Conservation (phyloP, 2,113 vertebrate species). For the Thalassarche chlororhynchos region DNA sequence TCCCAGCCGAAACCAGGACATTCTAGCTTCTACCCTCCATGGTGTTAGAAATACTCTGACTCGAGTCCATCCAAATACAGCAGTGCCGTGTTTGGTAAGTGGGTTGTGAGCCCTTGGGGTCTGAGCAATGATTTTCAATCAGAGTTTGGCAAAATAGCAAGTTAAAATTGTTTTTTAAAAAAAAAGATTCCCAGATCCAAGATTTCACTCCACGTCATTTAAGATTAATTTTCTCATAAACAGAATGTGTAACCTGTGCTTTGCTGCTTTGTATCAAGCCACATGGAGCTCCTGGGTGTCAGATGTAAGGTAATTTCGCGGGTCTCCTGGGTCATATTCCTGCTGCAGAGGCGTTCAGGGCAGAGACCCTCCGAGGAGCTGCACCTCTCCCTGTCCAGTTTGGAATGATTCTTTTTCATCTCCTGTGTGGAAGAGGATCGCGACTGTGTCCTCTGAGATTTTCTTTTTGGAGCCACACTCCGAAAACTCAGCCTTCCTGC, state of each 20-base stretch:
- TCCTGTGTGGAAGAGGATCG: fast-evolving
- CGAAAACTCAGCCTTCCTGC: background rate
- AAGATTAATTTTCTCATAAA: background rate
- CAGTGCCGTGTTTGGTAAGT: background rate
- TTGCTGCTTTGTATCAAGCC: background rate
- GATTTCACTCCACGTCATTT: background rate
- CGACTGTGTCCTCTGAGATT: background rate
- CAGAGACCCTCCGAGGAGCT: background rate
- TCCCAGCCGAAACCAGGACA: no score
- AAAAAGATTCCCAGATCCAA: background rate
- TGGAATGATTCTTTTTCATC: background rate
- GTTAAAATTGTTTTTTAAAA: background rate
- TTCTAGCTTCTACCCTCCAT: background rate
- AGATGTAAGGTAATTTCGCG: background rate
- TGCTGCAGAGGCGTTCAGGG: background rate
- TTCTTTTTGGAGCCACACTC: background rate
- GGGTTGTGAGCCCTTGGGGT: background rate
- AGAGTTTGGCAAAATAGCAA: background rate
- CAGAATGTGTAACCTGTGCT: background rate
- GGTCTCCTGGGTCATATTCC: background rate
- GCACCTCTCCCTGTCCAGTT: background rate
- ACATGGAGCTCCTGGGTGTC: background rate
- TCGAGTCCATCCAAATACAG: background rate
- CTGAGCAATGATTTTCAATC: background rate
- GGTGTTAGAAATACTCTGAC: background rate